Conservation (phyloP, 2,888 invertebrate genomes). For the Temnothorax ravouxi region DNA sequence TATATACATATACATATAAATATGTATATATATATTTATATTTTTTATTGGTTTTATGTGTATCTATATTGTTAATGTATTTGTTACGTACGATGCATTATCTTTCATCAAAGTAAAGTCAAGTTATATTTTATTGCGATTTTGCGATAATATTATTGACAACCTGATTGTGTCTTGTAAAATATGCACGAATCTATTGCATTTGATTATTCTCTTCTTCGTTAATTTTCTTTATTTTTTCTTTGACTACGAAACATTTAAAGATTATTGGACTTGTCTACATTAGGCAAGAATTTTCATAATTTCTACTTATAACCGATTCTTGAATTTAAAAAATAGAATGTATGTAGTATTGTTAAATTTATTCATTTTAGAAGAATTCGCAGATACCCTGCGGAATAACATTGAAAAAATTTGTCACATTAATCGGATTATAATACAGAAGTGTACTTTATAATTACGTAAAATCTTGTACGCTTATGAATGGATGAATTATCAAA, state of each 20-base stretch:
- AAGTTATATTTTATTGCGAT: constrained; percentile 6
- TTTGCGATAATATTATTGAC: not conserved
- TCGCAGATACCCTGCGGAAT: constrained; percentile 31
- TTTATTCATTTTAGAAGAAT: constrained; percentile 24
- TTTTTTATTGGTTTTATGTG: constrained; percentile 32
- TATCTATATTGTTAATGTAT: constrained; percentile 7
- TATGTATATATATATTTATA: constrained; percentile 4
- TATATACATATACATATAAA: not conserved
- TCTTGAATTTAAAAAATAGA: constrained; percentile 5
- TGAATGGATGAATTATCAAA: constrained; percentile 80
- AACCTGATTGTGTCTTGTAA: not conserved
- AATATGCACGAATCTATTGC: not conserved
- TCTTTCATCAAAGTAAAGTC: not conserved
- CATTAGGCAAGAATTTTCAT: constrained; percentile 23
- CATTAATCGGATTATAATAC: constrained; percentile 56
- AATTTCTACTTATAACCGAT: not conserved
- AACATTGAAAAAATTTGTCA: constrained; percentile 36
- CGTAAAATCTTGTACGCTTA: constrained; percentile 78
- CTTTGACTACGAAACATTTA: not conserved
- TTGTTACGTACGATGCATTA: constrained; percentile 12
- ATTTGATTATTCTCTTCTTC: not conserved
- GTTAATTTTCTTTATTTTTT: not conserved
- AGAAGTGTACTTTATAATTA: constrained; percentile 60
- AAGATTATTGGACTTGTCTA: not conserved
- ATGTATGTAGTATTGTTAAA: constrained; percentile 44